Evolutionary conservation across 2,113 vertebrate species (phyloP).

Genomic region (Salvator merianae): DNA sequence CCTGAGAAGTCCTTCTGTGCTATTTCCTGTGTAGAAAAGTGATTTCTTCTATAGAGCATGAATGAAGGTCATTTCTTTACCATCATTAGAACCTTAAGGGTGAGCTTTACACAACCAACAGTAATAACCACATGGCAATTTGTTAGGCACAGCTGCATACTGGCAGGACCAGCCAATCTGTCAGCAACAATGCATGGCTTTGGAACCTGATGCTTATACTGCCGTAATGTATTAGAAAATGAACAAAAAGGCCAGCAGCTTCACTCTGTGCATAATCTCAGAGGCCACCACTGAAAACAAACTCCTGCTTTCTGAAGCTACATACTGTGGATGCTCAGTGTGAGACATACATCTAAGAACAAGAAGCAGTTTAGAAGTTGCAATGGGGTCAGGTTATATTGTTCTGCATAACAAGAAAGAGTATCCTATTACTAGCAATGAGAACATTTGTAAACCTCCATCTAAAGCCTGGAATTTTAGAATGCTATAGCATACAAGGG

Average conservation of each 20-base stretch:
- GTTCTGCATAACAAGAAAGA: neutral
- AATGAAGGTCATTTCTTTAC: no score
- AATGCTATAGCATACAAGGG: neutral
- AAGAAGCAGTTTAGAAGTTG: neutral
- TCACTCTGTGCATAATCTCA: no score
- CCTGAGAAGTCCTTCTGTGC: no score
- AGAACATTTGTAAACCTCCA: neutral
- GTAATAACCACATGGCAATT: neutral
- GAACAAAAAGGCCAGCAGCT: no score
- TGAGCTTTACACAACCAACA: neutral
- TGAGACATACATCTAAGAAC: neutral
- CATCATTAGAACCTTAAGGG: no score
- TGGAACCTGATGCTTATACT: no score
- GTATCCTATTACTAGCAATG: neutral
- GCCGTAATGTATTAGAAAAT: no score
- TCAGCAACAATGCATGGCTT: neutral
- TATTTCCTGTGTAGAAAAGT: no score
- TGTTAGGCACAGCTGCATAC: neutral
- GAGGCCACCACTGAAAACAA: no score
- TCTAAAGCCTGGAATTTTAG: neutral
- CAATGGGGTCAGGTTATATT: neutral
- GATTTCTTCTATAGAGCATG: no score
- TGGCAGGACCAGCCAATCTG: neutral
- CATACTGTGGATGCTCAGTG: neutral
- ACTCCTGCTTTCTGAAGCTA: neutral